Evolutionary conservation across 2,888 invertebrate genomes (phyloP).

Genomic region (Lymantria dispar): DNA sequence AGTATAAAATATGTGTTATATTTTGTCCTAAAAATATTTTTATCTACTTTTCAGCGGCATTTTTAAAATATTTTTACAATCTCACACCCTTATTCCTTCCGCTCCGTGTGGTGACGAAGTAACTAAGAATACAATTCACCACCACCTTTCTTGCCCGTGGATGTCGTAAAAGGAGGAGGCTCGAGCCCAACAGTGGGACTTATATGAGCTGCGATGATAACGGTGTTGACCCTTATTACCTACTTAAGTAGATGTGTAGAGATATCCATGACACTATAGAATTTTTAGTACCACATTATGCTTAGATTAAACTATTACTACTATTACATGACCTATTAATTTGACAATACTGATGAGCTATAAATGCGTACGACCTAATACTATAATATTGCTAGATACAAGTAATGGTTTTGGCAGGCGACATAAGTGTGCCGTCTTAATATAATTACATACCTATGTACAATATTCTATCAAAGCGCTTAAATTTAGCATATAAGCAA

Average conservation of each 20-base stretch:
- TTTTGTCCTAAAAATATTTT: not conserved
- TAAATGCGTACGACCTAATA: conserved; percentile 32
- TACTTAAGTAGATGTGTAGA: too few relatives aligned
- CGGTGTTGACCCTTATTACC: too few relatives aligned
- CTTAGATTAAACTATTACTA: not conserved
- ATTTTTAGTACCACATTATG: not conserved
- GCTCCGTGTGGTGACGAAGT: too few relatives aligned
- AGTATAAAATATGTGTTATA: conserved; percentile 12
- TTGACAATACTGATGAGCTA: conserved; percentile 27
- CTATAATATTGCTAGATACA: conserved; percentile 23
- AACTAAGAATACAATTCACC: too few relatives aligned
- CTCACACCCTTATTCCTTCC: too few relatives aligned
- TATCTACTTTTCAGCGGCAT: too few relatives aligned
- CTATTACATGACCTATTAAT: conserved; percentile 24
- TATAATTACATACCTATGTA: conserved; percentile 15
- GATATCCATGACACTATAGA: too few relatives aligned
- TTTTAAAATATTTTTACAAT: too few relatives aligned
- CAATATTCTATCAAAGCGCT: not conserved
- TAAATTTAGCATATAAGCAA: conserved; percentile 1
- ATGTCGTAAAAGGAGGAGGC: too few relatives aligned
- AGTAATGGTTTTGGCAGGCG: conserved; percentile 31
- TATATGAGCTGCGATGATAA: too few relatives aligned
- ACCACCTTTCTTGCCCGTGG: too few relatives aligned
- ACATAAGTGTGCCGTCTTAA: conserved; percentile 27
- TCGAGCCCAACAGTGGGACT: too few relatives aligned